Conservation (phyloP, 2,888 invertebrate species). For the Ochropleura plecta region DNA sequence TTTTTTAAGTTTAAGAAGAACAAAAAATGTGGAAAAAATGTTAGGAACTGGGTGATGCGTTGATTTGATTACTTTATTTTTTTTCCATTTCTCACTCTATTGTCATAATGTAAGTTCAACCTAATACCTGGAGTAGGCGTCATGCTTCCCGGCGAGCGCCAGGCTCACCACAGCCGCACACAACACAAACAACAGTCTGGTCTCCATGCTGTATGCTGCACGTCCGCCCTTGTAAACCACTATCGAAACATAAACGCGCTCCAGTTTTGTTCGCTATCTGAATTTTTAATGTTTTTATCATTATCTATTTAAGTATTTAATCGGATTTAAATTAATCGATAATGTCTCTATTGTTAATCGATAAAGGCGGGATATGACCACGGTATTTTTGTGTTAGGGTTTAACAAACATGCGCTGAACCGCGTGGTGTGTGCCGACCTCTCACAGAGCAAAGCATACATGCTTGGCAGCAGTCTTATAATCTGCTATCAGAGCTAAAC, state of each 20-base stretch:
- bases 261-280: constrained; percentile 12
- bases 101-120: neutral
- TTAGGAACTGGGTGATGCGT: no score
- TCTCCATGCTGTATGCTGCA: constrained; percentile 16
- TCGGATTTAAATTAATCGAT: constrained; percentile 18
- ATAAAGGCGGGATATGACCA: constrained; percentile 4
- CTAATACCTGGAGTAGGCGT: constrained; percentile 34
- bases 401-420: no score
- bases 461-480: no score
- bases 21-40: no score
- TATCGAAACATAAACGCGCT: neutral
- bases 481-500: neutral
- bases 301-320: neutral
- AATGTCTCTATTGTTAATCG: constrained; percentile 3
- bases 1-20: neutral
- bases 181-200: constrained; percentile 7
- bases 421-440: neutral
- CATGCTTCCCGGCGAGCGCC: constrained; percentile 43
- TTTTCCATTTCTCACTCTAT: no score
- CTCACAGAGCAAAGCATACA: neutral
- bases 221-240: neutral
- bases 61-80: no score
- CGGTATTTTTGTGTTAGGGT: neutral
- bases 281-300: constrained; percentile 9
- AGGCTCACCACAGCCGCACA: constrained; percentile 15